phyloP scores from a whole-genome alignment of 1,140 invertebrate species.

The Philopotamus ludificatus region DNA sequence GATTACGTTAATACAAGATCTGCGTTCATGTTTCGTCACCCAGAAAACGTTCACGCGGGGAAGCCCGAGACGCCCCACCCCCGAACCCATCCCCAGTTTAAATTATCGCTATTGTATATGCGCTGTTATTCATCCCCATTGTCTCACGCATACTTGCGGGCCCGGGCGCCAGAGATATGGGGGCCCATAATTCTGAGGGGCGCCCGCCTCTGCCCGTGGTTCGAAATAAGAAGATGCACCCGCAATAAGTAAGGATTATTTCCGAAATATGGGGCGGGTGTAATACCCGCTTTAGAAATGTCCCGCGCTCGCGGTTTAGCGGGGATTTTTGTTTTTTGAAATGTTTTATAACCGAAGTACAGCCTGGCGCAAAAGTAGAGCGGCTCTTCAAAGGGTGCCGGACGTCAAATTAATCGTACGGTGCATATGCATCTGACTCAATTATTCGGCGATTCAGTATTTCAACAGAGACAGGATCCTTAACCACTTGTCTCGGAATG shows the following conservation, averaged over 20 bases:
- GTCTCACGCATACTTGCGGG: slow-evolving; percentile 20
- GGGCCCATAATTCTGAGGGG: slow-evolving; percentile 33
- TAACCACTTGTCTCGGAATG: too few relatives aligned
- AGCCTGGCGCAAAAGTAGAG: too few relatives aligned
- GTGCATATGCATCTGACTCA: too few relatives aligned
- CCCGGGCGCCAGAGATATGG: slow-evolving; percentile 26
- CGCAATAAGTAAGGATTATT: slow-evolving; percentile 37
- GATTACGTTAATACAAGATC: not conserved
- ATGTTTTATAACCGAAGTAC: too few relatives aligned
- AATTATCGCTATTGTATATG: slow-evolving; percentile 30
- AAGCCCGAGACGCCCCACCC: too few relatives aligned
- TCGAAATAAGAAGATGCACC: slow-evolving; percentile 35
- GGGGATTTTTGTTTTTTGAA: too few relatives aligned
- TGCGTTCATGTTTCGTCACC: not conserved
- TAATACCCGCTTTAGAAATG: slow-evolving; percentile 6
- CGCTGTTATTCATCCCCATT: slow-evolving; percentile 28
- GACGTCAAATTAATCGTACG: too few relatives aligned
- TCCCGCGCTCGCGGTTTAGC: not conserved
- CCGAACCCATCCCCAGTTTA: not conserved
- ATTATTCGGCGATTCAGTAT: too few relatives aligned
- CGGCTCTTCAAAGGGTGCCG: not conserved
- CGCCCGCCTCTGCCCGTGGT: not conserved
- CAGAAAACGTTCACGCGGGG: not conserved
- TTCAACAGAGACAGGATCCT: too few relatives aligned
- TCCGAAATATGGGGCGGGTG: slow-evolving; percentile 27